Percentiles rank a stretch among this genome's conserved stretches.
These are phyloP conservation scores for Chydorus sphaericus DNA, from an alignment of 2,888 invertebrate species.

Conservation along the genomic window DNA sequence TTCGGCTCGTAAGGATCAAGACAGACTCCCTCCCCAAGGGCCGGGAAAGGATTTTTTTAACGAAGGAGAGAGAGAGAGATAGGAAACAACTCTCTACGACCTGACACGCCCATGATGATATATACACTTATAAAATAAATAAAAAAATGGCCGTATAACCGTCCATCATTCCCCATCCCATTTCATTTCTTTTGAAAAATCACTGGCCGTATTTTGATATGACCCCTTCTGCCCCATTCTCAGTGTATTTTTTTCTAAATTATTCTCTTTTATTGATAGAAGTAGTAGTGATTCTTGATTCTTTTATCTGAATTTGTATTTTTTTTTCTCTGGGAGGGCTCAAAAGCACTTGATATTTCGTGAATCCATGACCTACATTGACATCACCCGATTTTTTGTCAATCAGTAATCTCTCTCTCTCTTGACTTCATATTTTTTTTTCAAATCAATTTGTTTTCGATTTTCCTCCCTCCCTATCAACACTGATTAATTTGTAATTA, in stretches of 20 bases:
- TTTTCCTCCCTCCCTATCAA: background rate
- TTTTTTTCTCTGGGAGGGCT: too few species aligned
- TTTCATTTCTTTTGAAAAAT: background rate
- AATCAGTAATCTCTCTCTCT: background rate
- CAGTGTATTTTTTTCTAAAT: background rate
- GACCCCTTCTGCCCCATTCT: background rate
- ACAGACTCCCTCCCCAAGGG: too few species aligned
- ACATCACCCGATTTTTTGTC: background rate
- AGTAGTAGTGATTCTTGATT: too few species aligned
- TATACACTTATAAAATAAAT: background rate
- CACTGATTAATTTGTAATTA: background rate
- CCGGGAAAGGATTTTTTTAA: too few species aligned
- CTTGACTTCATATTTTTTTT: background rate
- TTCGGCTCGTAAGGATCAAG: conserved; percentile 20
- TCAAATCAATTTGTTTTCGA: background rate
- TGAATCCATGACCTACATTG: too few species aligned
- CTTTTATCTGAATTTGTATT: too few species aligned
- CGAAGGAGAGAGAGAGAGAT: background rate
- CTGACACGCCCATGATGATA: too few species aligned
- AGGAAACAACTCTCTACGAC: background rate
- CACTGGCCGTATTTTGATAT: background rate
- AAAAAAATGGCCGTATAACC: conserved; percentile 1
- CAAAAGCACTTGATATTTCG: too few species aligned
- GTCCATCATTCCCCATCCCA: conserved; percentile 2
- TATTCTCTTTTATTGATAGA: background rate